These are phyloP conservation scores for Coilia nasus DNA, from an alignment of 2,797 vertebrate genomes.

Conservation along the genomic window DNA sequence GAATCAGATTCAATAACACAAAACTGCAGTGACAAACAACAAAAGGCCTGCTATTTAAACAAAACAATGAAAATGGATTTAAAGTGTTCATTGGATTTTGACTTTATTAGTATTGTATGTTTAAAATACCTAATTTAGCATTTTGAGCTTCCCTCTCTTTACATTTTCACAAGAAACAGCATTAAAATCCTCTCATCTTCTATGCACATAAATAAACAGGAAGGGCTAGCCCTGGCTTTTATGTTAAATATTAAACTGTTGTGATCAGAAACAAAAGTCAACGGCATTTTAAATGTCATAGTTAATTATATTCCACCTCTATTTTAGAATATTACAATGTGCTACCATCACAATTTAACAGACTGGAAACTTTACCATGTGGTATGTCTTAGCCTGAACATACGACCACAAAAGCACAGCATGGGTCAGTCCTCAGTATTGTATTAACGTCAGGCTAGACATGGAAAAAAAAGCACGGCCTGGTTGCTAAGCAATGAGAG, in stretches of 20 bases:
- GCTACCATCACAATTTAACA: neutral
- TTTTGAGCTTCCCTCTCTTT: neutral
- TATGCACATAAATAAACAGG: neutral
- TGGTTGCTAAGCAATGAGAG: constrained; percentile 66
- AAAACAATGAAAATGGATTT: neutral
- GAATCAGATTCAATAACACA: neutral
- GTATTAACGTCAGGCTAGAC: constrained; percentile 50
- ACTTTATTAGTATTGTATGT: neutral
- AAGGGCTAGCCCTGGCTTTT: neutral
- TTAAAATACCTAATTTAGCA: neutral
- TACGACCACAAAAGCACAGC: constrained; percentile 15
- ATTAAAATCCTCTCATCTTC: neutral
- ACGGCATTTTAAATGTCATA: neutral
- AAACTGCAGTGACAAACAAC: neutral
- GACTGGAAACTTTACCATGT: neutral
- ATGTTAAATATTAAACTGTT: constrained; percentile 3
- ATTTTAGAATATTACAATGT: neutral
- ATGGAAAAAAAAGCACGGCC: constrained; percentile 51
- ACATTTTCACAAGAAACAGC: neutral
- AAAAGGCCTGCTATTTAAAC: neutral
- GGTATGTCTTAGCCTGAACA: neutral
- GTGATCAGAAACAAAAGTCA: neutral
- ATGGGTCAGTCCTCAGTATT: constrained; percentile 51
- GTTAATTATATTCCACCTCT: neutral
- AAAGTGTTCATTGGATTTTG: neutral